phyloP scores from a whole-genome alignment of 1,140 invertebrate species.

The Philotrypesis tridentata region DNA sequence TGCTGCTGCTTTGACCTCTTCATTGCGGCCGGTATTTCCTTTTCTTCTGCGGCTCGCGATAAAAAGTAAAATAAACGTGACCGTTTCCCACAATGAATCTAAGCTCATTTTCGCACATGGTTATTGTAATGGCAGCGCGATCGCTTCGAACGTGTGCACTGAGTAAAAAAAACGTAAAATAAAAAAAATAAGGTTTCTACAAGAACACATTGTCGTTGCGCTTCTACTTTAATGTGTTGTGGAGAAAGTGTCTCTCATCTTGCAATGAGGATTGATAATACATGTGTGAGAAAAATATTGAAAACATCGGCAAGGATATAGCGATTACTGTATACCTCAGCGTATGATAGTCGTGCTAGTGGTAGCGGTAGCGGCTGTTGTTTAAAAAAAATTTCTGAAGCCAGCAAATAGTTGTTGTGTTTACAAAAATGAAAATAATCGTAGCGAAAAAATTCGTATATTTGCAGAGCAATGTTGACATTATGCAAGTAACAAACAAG shows the following conservation, averaged over 20 bases:
- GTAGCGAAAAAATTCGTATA: not conserved
- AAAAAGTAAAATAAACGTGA: not conserved
- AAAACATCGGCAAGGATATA: not conserved
- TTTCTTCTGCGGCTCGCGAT: not conserved
- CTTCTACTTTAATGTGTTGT: not conserved
- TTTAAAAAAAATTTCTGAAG: not conserved
- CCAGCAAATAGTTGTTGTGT: not conserved
- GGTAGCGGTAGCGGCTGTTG: not conserved
- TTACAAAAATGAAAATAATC: conserved; percentile 6
- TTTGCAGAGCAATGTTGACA: conserved; percentile 1
- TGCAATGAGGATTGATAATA: not conserved
- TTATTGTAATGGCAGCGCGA: not conserved
- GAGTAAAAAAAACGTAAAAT: not conserved
- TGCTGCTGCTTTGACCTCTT: too few species aligned
- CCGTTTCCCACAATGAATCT: not conserved
- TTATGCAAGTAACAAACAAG: not conserved
- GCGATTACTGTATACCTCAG: not conserved
- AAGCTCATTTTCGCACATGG: not conserved
- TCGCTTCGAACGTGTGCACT: not conserved
- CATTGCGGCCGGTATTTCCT: not conserved
- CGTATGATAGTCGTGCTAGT: not conserved
- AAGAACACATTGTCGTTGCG: too few species aligned
- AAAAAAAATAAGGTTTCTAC: not conserved
- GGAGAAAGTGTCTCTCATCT: not conserved
- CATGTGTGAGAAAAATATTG: not conserved